These are phyloP conservation scores for Sebastiscus albofasciatus DNA, from an alignment of 2,797 vertebrate species.

Conservation along the genomic window DNA sequence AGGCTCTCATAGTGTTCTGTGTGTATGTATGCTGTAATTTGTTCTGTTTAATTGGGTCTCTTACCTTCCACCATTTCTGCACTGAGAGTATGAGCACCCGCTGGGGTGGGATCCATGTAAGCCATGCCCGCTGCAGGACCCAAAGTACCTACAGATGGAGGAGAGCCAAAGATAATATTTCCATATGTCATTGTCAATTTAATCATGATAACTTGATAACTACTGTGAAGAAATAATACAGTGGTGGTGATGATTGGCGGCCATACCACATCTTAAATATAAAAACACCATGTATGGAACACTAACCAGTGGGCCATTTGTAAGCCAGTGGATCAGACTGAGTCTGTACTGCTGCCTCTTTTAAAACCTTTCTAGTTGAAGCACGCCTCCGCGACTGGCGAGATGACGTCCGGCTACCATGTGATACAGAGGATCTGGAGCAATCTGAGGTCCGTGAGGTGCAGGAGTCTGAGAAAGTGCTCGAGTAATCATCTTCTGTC, in stretches of 20 bases:
- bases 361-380: conserved; percentile 48
- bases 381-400: neutral
- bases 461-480: conserved; percentile 29
- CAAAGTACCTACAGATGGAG: conserved; percentile 6
- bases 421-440: conserved; percentile 35
- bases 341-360: conserved; percentile 86
- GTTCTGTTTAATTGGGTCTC: neutral
- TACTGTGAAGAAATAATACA: neutral
- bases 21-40: neutral
- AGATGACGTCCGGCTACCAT: neutral
- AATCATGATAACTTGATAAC: neutral
- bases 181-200: neutral
- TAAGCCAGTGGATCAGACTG: conserved; percentile 50
- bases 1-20: neutral
- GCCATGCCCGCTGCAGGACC: conserved; percentile 51
- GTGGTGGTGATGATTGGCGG: neutral
- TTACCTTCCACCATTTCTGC: conserved; percentile 88
- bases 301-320: conserved; percentile 80
- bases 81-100: conserved; percentile 77
- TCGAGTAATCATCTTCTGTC: conserved; percentile 22
- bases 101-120: conserved; percentile 74
- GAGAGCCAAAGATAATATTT: neutral
- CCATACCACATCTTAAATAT: neutral
- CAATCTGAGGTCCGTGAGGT: conserved; percentile 3
- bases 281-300: neutral